These are phyloP conservation scores for Augiades crinisus DNA, from an alignment of 2,888 invertebrate genomes.

Conservation along the genomic window DNA sequence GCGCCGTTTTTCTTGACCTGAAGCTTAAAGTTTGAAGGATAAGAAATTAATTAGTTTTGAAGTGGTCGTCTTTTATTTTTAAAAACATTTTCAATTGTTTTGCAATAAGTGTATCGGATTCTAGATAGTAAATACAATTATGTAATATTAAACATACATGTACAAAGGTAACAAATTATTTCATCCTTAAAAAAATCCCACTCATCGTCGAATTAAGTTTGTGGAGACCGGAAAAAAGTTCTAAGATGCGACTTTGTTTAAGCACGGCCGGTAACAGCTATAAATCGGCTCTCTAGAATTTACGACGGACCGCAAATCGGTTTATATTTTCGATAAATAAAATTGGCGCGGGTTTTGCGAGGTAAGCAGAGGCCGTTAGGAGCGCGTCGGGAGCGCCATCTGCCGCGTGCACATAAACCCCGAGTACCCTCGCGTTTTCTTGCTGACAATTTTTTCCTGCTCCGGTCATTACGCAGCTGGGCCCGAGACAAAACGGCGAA, in stretches of 20 bases:
- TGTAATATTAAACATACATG: no score
- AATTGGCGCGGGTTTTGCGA: slow-evolving; percentile 81
- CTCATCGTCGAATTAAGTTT: slow-evolving; percentile 17
- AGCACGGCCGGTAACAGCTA: slow-evolving; percentile 75
- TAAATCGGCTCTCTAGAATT: slow-evolving; percentile 77
- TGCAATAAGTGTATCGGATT: no score
- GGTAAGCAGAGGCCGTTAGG: slow-evolving; percentile 80
- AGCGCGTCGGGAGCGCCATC: slow-evolving; percentile 57
- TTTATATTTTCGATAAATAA: slow-evolving; percentile 82
- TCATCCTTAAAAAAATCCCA: neutral
- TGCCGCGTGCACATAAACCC: slow-evolving; percentile 75
- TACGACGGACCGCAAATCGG: slow-evolving; percentile 80
- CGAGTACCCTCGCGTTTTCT: slow-evolving; percentile 80
- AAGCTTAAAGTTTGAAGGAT: no score
- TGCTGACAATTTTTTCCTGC: slow-evolving; percentile 81
- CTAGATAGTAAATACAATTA: no score
- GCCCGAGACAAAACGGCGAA: slow-evolving; percentile 81
- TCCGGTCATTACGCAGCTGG: slow-evolving; percentile 81
- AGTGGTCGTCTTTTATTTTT: no score
- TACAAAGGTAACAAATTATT: no score
- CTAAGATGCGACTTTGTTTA: slow-evolving; percentile 72
- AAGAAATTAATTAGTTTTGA: no score
- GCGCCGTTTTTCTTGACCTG: no score
- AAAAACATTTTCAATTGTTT: no score
- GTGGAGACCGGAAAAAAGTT: slow-evolving; percentile 47